Conservation (phyloP, 2,797 vertebrate species). For the Cyclura pinguis region DNA sequence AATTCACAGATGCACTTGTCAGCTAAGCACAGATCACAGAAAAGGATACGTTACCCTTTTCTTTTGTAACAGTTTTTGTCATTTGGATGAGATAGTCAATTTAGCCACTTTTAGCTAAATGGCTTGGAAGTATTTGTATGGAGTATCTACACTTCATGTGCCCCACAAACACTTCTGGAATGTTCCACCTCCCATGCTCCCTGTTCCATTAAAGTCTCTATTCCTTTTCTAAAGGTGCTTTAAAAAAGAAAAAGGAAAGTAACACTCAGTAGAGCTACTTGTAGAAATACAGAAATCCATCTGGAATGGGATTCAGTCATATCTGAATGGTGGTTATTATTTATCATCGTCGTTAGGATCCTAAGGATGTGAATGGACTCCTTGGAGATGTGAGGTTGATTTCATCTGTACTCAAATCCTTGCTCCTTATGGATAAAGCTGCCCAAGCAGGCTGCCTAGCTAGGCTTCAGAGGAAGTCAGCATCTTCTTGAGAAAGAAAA, state of each 20-base stretch:
- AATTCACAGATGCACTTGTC: neutral
- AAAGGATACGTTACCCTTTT: neutral
- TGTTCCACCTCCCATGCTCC: neutral
- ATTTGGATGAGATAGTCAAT: neutral
- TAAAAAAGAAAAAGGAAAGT: neutral
- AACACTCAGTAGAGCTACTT: neutral
- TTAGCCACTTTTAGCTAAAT: neutral
- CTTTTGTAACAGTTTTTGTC: neutral
- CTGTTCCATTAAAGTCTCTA: too few relatives aligned
- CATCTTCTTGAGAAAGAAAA: too few relatives aligned
- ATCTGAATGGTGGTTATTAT: too few relatives aligned
- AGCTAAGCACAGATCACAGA: constrained; percentile 6
- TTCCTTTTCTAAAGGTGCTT: neutral
- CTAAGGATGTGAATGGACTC: neutral
- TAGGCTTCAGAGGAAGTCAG: neutral
- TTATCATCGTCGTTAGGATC: neutral
- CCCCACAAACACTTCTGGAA: neutral
- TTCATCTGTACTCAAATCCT: neutral
- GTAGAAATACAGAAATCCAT: neutral
- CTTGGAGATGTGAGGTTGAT: neutral
- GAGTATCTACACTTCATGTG: neutral
- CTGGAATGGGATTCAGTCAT: neutral
- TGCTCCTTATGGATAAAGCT: neutral
- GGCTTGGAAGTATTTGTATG: neutral
- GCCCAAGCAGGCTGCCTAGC: neutral